A percentile compares a stretch with the other conserved stretches of the same genome.
phyloP scores from a whole-genome alignment of 2,113 vertebrate genomes.

The Nerophis lumbriciformis region DNA sequence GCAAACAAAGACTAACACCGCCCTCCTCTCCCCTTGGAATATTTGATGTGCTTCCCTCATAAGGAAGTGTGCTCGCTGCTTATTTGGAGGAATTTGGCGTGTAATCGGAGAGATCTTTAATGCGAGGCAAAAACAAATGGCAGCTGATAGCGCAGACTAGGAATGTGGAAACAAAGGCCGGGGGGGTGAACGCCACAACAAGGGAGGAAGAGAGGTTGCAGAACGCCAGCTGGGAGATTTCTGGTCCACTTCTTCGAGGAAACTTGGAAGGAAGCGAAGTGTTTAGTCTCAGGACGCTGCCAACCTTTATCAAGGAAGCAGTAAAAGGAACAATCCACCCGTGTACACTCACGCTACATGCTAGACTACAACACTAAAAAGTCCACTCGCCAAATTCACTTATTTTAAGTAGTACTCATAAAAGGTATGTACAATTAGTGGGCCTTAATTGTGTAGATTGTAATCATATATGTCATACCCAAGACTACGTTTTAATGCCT shows the following conservation, averaged over 20 bases:
- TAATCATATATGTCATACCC: too few relatives aligned
- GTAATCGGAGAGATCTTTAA: conserved; percentile 46
- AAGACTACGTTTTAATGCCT: too few relatives aligned
- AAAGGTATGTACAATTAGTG: too few relatives aligned
- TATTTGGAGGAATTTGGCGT: conserved; percentile 33
- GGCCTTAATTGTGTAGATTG: too few relatives aligned
- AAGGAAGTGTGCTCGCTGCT: conserved; percentile 65
- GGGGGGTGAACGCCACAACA: background rate
- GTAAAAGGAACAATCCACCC: too few relatives aligned
- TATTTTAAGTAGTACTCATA: too few relatives aligned
- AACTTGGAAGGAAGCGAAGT: background rate
- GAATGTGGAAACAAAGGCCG: conserved; percentile 8
- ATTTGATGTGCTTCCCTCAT: conserved; percentile 69
- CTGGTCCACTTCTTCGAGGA: background rate
- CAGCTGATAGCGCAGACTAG: background rate
- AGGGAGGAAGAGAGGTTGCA: background rate
- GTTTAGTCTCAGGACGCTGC: too few relatives aligned
- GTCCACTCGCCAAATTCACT: too few relatives aligned
- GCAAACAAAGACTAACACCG: conserved; percentile 71
- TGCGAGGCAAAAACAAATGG: conserved; percentile 26
- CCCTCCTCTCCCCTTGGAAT: conserved; percentile 38
- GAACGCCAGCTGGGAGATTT: background rate
- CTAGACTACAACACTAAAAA: too few relatives aligned
- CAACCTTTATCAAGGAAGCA: too few relatives aligned
- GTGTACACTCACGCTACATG: too few relatives aligned